Evolutionary conservation across 2,888 invertebrate genomes (phyloP).

Genomic region (Argyresthia goedartella): DNA sequence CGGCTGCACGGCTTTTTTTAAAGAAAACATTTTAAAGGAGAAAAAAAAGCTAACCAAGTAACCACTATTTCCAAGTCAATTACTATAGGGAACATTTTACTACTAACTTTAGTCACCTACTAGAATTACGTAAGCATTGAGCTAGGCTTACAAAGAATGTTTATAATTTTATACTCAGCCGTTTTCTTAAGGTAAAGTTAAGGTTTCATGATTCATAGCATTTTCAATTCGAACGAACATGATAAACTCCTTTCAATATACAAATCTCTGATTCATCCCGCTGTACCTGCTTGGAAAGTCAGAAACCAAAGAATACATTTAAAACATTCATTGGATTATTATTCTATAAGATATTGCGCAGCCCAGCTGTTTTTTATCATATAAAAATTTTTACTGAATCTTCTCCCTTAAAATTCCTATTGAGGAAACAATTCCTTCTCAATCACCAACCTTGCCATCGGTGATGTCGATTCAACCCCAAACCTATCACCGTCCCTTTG

Average conservation of each 20-base stretch:
- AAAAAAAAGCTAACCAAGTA: conserved; percentile 39
- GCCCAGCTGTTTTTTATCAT: too few species aligned
- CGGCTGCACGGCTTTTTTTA: conserved; percentile 24
- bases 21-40: conserved; percentile 10
- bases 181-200: conserved; percentile 59
- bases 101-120: conserved; percentile 67
- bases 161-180: conserved; percentile 69
- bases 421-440: too few species aligned
- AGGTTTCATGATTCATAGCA: conserved; percentile 24
- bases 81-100: conserved; percentile 86
- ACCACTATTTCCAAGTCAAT: conserved; percentile 85
- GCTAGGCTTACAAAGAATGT: conserved; percentile 58
- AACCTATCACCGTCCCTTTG: too few species aligned
- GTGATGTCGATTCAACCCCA: too few species aligned
- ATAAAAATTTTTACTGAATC: too few species aligned
- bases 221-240: background rate
- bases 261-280: conserved; percentile 15
- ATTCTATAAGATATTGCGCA: too few species aligned
- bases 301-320: too few species aligned
- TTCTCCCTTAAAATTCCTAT: too few species aligned
- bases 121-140: conserved; percentile 52
- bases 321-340: too few species aligned
- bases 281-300: too few species aligned
- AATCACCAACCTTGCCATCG: too few species aligned
- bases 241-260: conserved; percentile 18